Conservation (phyloP, 1,140 invertebrate species). For the Cotesia vestalis region DNA sequence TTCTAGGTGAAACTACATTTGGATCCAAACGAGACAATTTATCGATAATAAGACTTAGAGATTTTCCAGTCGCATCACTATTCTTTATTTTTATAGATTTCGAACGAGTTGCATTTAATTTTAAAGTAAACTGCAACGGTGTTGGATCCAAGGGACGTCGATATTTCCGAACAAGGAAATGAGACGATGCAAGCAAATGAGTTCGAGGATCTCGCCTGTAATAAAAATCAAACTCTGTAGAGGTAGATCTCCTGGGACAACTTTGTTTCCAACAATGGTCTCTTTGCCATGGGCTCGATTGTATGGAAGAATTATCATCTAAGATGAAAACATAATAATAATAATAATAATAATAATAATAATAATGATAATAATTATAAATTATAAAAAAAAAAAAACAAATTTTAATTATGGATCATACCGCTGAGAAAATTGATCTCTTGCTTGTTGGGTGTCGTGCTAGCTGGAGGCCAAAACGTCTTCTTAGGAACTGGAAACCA, state of each 20-base stretch:
- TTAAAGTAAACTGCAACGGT: slow-evolving; percentile 53
- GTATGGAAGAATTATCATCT: slow-evolving; percentile 87
- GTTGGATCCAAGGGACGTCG: slow-evolving; percentile 68
- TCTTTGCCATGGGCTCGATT: slow-evolving; percentile 87
- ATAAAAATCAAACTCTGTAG: slow-evolving; percentile 77
- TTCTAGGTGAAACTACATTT: slow-evolving; percentile 75
- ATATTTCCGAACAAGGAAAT: slow-evolving; percentile 67
- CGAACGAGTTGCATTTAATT: slow-evolving; percentile 63
- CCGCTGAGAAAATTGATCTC: slow-evolving; percentile 73
- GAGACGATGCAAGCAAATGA: slow-evolving; percentile 61
- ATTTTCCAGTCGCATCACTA: slow-evolving; percentile 50
- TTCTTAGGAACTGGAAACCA: slow-evolving; percentile 89
- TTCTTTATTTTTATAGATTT: slow-evolving; percentile 44
- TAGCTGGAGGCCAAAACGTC: slow-evolving; percentile 82
- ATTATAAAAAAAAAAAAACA: slow-evolving; percentile 27
- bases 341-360: slow-evolving; percentile 42
- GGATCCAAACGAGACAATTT: slow-evolving; percentile 63
- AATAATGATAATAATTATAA: slow-evolving; percentile 26
- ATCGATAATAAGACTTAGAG: slow-evolving; percentile 60
- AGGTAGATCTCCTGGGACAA: slow-evolving; percentile 75
- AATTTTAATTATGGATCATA: slow-evolving; percentile 50
- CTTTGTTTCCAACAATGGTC: slow-evolving; percentile 88
- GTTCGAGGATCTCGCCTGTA: slow-evolving; percentile 71
- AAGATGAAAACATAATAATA: slow-evolving; percentile 71
- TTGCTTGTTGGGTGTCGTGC: slow-evolving; percentile 69